Percentiles rank a stretch among this genome's conserved stretches.
phyloP scores from a whole-genome alignment of 2,888 invertebrate species.

The Eupithecia inturbata region DNA sequence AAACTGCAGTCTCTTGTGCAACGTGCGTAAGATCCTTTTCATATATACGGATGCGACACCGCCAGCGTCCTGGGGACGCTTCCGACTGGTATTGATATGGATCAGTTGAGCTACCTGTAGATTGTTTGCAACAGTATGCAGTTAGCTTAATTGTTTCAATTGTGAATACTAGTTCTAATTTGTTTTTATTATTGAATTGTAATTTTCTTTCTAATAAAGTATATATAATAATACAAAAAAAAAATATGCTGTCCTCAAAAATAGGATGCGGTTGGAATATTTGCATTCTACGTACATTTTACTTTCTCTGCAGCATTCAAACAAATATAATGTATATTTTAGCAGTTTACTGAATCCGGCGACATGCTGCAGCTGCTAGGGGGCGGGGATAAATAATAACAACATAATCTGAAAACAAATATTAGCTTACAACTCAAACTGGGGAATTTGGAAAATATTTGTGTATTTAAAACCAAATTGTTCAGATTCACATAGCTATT shows the following conservation, averaged over 20 bases:
- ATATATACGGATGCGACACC: not conserved
- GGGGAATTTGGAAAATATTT: not conserved
- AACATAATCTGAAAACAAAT: constrained; percentile 66
- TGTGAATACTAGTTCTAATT: no score
- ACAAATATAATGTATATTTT: constrained; percentile 53
- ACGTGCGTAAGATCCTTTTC: not conserved
- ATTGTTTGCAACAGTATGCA: no score
- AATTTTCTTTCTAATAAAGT: no score
- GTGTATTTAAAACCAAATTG: not conserved
- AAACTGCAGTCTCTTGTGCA: not conserved
- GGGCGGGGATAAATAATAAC: constrained; percentile 53
- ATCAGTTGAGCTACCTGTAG: no score
- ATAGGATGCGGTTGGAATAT: constrained; percentile 40
- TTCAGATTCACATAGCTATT: not conserved
- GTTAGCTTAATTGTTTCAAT: no score
- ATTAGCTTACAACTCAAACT: constrained; percentile 49
- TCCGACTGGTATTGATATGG: no score
- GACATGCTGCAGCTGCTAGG: constrained; percentile 69
- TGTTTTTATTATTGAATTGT: no score
- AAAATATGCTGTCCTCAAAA: no score
- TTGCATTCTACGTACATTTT: constrained; percentile 69
- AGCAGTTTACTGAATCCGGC: constrained; percentile 53
- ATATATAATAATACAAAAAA: no score
- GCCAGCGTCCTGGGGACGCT: no score
- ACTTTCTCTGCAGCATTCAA: constrained; percentile 79